Base-by-base conservation (phyloP, 2,113 vertebrate genomes). In the Anguilla japonica region DNA sequence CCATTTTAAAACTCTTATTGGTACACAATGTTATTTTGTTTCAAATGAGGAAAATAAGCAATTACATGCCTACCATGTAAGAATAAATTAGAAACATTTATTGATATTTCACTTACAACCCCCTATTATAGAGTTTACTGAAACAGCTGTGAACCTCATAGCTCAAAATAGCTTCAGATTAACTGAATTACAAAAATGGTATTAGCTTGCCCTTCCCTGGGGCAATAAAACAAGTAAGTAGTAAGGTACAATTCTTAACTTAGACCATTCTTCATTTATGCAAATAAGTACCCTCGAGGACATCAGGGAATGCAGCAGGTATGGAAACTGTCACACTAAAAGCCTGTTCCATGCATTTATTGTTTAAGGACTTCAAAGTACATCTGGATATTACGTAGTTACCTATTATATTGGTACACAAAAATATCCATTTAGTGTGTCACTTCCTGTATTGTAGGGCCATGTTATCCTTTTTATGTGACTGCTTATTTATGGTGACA, bases 261-360 rank as follows among this genome's bases (percentile, higher is more conserved):
- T 18, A 86, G 26, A 7, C 80, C 41, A 39, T 86, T 34, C 80
- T 86, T 81, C 57, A 82, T 86, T 86, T 82, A 86, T 86, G 80
- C 60, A 86, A 85, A 86, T 53, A 53, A 39, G 56, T 60, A 26
- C 53, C 39, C 79, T 26, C 26, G 34, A n/a, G 81, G 43, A 53
- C 81, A 82, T 82, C 81, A 82, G 46, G 41, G 26, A 82, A 50
- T 82, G 81, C 81, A 82, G 16, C 39, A 14, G 26, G 81, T 50
- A 53, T 82, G 41, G 81, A 11, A 34, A 22, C 39, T 81, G 81
- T 43, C 81, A 82, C 46, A 53, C 81, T 82, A 50, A 26, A 53
- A 53, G 81, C 41, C 26, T 50, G 8, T 50, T 26, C 41, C 20
- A 50, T 82, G 46, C 41, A 29, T 22, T 50, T 6, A n/a, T 53